These are phyloP conservation scores for Solea senegalensis DNA, from an alignment of 2,113 vertebrate species.

Conservation along the genomic window DNA sequence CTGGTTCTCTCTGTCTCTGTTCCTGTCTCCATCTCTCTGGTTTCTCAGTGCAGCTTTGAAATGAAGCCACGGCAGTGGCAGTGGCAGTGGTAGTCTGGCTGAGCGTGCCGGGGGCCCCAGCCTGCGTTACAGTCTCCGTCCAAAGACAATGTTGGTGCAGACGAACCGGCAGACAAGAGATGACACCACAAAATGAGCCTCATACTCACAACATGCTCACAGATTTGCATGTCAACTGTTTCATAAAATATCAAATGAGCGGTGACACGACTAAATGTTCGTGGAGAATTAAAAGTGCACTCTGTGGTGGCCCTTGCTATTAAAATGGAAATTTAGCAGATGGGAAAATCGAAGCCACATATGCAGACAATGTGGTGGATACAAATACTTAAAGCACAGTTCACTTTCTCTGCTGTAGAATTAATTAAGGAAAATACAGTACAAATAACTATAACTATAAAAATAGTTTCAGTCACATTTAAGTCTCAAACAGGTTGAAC, in stretches of 20 bases:
- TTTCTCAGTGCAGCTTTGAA: constrained; percentile 65
- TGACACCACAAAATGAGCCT: constrained; percentile 52
- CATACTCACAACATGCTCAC: background rate
- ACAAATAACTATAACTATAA: no score
- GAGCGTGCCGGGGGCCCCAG: constrained; percentile 35
- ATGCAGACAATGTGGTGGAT: background rate
- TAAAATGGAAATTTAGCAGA: constrained; percentile 7
- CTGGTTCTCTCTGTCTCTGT: constrained; percentile 59
- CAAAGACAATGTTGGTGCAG: constrained; percentile 82
- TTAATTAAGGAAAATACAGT: no score
- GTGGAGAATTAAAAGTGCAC: constrained; percentile 4
- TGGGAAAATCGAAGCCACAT: constrained; percentile 1
- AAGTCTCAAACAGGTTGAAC: no score
- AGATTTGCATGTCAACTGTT: constrained; percentile 33
- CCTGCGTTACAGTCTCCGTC: constrained; percentile 33
- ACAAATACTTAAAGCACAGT: background rate
- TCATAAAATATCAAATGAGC: constrained; percentile 26
- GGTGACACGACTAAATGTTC: constrained; percentile 13
- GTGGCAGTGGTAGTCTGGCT: constrained; percentile 52
- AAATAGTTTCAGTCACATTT: no score
- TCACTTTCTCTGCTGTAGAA: background rate
- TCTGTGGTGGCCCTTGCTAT: constrained; percentile 1
- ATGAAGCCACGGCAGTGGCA: constrained; percentile 67
- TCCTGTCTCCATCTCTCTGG: constrained; percentile 61
- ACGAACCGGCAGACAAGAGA: constrained; percentile 64